Percentiles rank a stretch among this genome's conserved stretches.
Conservation (phyloP, 1,140 invertebrate genomes). For the Drosophila leontia region DNA sequence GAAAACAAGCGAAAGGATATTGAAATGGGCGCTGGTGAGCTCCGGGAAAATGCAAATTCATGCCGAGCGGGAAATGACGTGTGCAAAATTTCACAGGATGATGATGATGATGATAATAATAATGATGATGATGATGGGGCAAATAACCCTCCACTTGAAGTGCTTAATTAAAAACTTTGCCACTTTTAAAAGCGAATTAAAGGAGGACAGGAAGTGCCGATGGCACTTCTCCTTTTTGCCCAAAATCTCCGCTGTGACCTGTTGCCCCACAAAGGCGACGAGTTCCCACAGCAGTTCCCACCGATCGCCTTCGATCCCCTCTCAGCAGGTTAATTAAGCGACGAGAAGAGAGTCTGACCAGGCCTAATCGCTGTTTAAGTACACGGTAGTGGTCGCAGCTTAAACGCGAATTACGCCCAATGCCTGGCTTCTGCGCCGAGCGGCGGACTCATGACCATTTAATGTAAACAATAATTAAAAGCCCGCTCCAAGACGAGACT, state of each 20-base stretch:
- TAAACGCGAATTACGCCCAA: conserved; percentile 82
- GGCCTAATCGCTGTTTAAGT: conserved; percentile 81
- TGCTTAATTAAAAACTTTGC: conserved; percentile 74
- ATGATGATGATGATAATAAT: conserved; percentile 28
- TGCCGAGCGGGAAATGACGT: conserved; percentile 79
- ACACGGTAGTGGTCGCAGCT: conserved; percentile 70
- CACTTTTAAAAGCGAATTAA: conserved; percentile 75
- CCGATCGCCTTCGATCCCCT: conserved; percentile 20
- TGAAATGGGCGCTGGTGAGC: conserved; percentile 68
- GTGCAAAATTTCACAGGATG: conserved; percentile 79
- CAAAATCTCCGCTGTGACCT: conserved; percentile 56
- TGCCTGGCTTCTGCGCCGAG: conserved; percentile 43
- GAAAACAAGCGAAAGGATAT: conserved; percentile 82
- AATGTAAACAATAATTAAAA: conserved; percentile 84
- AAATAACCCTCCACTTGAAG: conserved; percentile 36
- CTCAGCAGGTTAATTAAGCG: conserved; percentile 59
- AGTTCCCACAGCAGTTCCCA: conserved; percentile 64
- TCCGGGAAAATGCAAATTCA: conserved; percentile 76
- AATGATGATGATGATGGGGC: conserved; percentile 49
- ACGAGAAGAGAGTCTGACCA: conserved; percentile 16
- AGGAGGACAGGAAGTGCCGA: conserved; percentile 59
- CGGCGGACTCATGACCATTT: conserved; percentile 78
- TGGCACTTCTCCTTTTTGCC: conserved; percentile 31
- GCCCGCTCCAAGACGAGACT: conserved; percentile 30
- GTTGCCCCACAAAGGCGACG: conserved; percentile 64